Evolutionary conservation across 2,113 vertebrate species (phyloP).

Genomic region (Lipophrys pholis): DNA sequence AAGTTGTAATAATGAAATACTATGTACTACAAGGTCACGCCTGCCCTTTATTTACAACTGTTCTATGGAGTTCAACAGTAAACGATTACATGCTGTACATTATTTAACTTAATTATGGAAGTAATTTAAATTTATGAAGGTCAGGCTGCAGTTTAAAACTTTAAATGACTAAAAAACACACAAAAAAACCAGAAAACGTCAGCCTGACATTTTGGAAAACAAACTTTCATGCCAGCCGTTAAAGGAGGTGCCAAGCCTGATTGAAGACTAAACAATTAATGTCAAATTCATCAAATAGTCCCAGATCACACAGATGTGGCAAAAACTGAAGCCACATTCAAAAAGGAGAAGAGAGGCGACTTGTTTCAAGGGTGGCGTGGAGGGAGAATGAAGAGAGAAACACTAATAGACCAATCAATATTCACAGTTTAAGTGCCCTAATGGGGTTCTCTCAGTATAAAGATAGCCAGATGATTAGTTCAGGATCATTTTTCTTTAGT

Average conservation of each 20-base stretch:
- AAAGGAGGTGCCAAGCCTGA: too few relatives aligned
- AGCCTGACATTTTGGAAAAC: too few relatives aligned
- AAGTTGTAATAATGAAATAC: neutral
- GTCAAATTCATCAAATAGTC: conserved; percentile 1
- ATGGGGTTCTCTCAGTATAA: neutral
- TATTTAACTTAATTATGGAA: conserved; percentile 4
- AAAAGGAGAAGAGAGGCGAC: neutral
- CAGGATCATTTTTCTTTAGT: conserved; percentile 1
- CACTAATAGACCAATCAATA: conserved; percentile 3
- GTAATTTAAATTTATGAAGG: neutral
- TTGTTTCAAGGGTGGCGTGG: neutral
- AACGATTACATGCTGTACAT: conserved; percentile 4
- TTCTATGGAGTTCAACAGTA: neutral
- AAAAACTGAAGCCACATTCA: neutral
- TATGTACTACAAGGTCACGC: neutral
- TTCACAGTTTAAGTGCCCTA: conserved; percentile 7
- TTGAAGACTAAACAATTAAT: neutral
- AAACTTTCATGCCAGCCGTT: too few relatives aligned
- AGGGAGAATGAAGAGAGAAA: neutral
- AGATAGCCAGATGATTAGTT: neutral
- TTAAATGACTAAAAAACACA: too few relatives aligned
- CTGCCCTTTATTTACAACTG: neutral
- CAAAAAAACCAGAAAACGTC: too few relatives aligned
- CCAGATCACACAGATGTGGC: neutral
- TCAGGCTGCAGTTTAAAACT: too few relatives aligned